These are phyloP conservation scores for Lacanobia wlatinum DNA, from an alignment of 2,888 invertebrate species.

Conservation along the genomic window DNA sequence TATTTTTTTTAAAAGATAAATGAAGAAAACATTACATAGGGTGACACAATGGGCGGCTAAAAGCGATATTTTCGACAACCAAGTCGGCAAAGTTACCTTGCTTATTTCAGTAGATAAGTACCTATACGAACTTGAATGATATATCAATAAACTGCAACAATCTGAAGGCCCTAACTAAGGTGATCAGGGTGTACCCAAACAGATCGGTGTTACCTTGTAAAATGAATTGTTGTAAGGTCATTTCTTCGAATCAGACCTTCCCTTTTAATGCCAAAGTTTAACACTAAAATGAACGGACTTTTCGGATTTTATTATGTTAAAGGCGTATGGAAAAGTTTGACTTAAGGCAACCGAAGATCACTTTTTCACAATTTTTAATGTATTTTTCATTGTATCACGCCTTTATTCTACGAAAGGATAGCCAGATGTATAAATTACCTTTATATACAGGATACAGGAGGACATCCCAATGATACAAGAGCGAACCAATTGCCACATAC, in stretches of 20 bases:
- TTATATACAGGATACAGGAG: too few relatives aligned
- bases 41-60: too few relatives aligned
- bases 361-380: too few relatives aligned
- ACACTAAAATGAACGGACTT: slow-evolving; percentile 20
- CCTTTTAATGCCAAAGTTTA: slow-evolving; percentile 46
- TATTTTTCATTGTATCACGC: background rate
- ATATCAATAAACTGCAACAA: background rate
- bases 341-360: background rate
- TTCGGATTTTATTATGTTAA: background rate
- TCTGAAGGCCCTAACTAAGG: slow-evolving; percentile 25
- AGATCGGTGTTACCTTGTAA: slow-evolving; percentile 38
- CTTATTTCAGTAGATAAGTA: background rate
- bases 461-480: background rate
- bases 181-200: slow-evolving; percentile 15
- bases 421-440: too few relatives aligned
- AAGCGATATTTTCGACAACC: too few relatives aligned
- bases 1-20: too few relatives aligned
- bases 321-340: background rate
- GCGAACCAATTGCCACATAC: background rate
- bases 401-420: background rate
- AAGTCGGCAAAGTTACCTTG: too few relatives aligned
- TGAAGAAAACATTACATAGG: too few relatives aligned
- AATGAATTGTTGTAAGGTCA: slow-evolving; percentile 24
- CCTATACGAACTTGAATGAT: background rate
- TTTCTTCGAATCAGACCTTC: slow-evolving; percentile 32